Base-by-base conservation (phyloP, 2,888 invertebrate species). In the Emmelina monodactyla region DNA sequence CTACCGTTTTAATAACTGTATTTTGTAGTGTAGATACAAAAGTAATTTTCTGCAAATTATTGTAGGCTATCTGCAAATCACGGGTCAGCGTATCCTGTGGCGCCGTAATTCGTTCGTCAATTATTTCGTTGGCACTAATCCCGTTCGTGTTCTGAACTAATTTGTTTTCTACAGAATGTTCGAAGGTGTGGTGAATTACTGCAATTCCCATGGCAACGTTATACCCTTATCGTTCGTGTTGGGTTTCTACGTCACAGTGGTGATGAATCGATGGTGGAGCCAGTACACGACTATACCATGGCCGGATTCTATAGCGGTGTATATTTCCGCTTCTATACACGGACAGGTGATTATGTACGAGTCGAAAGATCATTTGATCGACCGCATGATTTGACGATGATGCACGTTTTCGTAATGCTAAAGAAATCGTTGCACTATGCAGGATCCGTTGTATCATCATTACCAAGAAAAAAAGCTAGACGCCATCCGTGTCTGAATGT, bases 171-270 rank as follows among this genome's bases (percentile, higher is more conserved):
- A 34, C 72, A 92, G 92, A 62, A 62, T 84, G 39, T 96, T 95
- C 64, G 94, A 93, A 68, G 85, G 85, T 41, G 80, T 95, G 34
- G 91, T 89, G 2, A 84, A 85, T 44, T 94, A 95, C 69, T 96
- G 95, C 75, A 87, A 88, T 56, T 87, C 86, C 47, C 93, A 92
- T 71, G 91, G 89, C 49, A 89, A 89, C 70, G 84, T 94, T 49
- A 95, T 96, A 51, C 96, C 96, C 10, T 68, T 96, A 45, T 94
- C 95, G 3, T 96, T 96, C 67, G 94, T 96, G 39, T 83, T 96
- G 49, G 95, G 96, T 49, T 96, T 96, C 80, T 96, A 95, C 73
- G 94, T 96, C 34, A 88, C 91, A 5, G 88, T 95, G 46, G 94
- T 96, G 33, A 94, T 95, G 88, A 90, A 89, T 38, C 84, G 96